Percentiles rank a stretch among this genome's conserved stretches.
These are phyloP conservation scores for Australoheros facetus DNA, from an alignment of 2,797 vertebrate species.

Conservation along the genomic window DNA sequence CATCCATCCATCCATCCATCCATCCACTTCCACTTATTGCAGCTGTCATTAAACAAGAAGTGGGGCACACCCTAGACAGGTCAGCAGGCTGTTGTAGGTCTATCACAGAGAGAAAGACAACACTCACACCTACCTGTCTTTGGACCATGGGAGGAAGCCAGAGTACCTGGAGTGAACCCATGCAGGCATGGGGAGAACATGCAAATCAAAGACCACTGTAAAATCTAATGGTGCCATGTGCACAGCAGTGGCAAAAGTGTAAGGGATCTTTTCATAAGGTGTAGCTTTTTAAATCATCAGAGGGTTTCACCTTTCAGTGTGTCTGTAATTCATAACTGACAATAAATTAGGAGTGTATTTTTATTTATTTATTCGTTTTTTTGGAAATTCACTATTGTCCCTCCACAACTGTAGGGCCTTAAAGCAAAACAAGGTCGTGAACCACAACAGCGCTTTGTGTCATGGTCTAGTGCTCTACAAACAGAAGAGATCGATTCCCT, in stretches of 20 bases:
- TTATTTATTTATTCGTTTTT: background rate
- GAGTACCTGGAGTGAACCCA: background rate
- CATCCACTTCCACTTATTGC: background rate
- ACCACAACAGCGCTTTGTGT: slow-evolving; percentile 37
- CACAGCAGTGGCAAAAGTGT: background rate
- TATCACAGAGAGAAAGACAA: background rate
- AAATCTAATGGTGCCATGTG: background rate
- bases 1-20: background rate
- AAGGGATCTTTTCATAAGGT: background rate
- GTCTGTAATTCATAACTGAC: background rate
- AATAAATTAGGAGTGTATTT: slow-evolving; percentile 5
- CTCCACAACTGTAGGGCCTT: slow-evolving; percentile 13
- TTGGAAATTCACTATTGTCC: background rate
- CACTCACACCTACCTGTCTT: background rate
- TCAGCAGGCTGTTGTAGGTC: background rate
- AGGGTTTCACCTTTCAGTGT: background rate
- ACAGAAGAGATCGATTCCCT: slow-evolving; percentile 49
- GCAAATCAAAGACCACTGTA: background rate
- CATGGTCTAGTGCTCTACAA: slow-evolving; percentile 42
- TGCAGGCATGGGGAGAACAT: background rate
- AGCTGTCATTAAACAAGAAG: too few species aligned
- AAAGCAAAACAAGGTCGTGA: slow-evolving; percentile 20
- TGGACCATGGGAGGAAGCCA: background rate
- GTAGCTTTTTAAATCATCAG: background rate
- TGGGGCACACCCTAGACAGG: background rate